Percentiles rank a stretch among this genome's conserved stretches.
These are phyloP conservation scores for Trachymyrmex cornetzi DNA, from an alignment of 1,140 invertebrate genomes.

Conservation along the genomic window DNA sequence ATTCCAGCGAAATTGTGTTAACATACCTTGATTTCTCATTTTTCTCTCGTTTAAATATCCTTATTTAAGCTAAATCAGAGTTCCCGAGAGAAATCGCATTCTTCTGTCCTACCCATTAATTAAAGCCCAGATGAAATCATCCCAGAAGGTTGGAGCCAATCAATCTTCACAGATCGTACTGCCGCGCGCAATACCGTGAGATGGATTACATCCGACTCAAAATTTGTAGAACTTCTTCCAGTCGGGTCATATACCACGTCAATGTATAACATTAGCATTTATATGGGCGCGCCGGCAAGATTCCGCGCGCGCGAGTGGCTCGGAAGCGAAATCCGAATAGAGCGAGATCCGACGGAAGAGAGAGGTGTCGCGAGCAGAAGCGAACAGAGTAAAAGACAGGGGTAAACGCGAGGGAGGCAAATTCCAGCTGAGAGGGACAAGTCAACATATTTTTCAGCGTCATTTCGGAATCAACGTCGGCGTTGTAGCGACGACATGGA, in stretches of 20 bases:
- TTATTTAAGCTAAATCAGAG: background rate
- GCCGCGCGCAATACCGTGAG: constrained; percentile 46
- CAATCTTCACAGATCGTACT: constrained; percentile 44
- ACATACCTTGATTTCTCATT: background rate
- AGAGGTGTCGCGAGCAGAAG: constrained; percentile 71
- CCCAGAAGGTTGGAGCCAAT: constrained; percentile 41
- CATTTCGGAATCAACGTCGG: constrained; percentile 55
- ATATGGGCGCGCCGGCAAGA: constrained; percentile 40
- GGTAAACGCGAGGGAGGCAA: constrained; percentile 29
- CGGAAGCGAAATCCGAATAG: constrained; percentile 65
- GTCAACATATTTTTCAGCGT: constrained; percentile 66
- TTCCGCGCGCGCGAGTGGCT: constrained; percentile 33
- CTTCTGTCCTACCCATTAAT: constrained; percentile 38
- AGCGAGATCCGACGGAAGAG: constrained; percentile 63
- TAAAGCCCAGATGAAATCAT: constrained; percentile 41
- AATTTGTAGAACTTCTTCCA: constrained; percentile 58
- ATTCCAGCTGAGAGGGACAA: constrained; percentile 13
- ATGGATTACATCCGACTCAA: constrained; percentile 59
- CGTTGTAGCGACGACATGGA: background rate
- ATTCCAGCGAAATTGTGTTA: background rate
- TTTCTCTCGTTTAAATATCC: background rate
- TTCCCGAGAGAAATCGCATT: background rate
- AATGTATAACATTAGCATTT: constrained; percentile 71
- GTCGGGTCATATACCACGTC: constrained; percentile 15
- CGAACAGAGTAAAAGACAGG: constrained; percentile 44